Evolutionary conservation across 2,888 invertebrate genomes (phyloP), one percentile per base, ranked within the genome.

Genomic region (Galeopsomyia nigrocyanea): DNA sequence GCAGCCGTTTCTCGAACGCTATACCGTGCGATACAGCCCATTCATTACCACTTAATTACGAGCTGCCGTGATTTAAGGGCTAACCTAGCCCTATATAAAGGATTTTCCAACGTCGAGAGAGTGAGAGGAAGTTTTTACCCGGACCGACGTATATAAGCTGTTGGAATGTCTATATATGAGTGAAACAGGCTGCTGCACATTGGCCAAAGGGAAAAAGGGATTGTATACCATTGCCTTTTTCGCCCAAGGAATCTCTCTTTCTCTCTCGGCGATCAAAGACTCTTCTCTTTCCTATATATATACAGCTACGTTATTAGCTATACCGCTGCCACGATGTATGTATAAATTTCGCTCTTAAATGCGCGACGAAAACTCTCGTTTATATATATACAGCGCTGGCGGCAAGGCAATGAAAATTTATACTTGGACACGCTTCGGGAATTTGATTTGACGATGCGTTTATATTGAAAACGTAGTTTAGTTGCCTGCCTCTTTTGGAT

Each of bases 11-110:
- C n/a, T n/a, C n/a, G n/a, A n/a, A n/a, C n/a, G n/a, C n/a, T n/a
- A n/a, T 26, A 26, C 3, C 53, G 17, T 3, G 69, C 56, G 71
- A 72, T 68, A 72, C 85, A 84, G 85, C 84, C 86, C 86, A 86
- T 86, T 85, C 84, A 85, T 86, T 86, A 39, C 39, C 86, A 83
- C 86, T 86, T 86, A 86, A 86, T 86, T 86, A 86, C 86, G 84
- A 86, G 84, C 84, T 85, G 84, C 82, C 83, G 82, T 86, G 86
- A 86, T 86, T 86, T 86, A 86, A 85, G 86, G 82, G 80, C 53
- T 47, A 5, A 19, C 21, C 10, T 19, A 14, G 53, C 7, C 26
- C 17, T 9, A 16, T 9, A 5, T 5, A 2, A 17, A 19, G 21
- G 53, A 53, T 21, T 53, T 53, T 53, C 39, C 39, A 39, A 10